These are phyloP conservation scores for Ceyx cyanopectus DNA, from an alignment of 2,113 vertebrate species.

Conservation along the genomic window DNA sequence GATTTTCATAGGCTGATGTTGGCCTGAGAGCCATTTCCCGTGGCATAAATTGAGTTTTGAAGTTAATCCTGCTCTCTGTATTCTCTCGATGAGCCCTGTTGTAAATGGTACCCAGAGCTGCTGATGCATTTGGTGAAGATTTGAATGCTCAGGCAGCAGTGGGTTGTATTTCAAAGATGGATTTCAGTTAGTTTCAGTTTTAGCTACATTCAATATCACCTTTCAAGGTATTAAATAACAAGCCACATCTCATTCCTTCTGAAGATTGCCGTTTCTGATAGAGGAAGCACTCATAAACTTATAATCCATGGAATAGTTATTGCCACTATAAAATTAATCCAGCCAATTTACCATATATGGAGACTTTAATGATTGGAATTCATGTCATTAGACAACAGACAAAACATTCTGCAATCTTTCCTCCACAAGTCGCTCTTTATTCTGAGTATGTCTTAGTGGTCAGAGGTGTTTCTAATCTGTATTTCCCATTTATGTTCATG, in stretches of 20 bases:
- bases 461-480: neutral
- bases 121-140: neutral
- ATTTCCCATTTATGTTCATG: neutral
- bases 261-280: neutral
- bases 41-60: neutral
- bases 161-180: neutral
- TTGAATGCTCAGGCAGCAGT: neutral
- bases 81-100: neutral
- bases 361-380: neutral
- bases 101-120: neutral
- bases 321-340: conserved; percentile 5
- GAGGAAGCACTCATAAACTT: neutral
- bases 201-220: neutral
- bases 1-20: neutral
- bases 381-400: neutral
- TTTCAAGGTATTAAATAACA: conserved; percentile 13
- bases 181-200: neutral
- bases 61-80: neutral
- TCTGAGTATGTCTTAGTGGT: neutral
- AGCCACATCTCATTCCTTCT: neutral
- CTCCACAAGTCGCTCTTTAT: neutral
- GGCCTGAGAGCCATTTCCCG: neutral
- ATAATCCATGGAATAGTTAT: neutral
- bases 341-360: neutral
- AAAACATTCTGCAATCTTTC: neutral